phyloP scores from a whole-genome alignment of 2,113 vertebrate genomes.

The Apodemus sylvaticus region DNA sequence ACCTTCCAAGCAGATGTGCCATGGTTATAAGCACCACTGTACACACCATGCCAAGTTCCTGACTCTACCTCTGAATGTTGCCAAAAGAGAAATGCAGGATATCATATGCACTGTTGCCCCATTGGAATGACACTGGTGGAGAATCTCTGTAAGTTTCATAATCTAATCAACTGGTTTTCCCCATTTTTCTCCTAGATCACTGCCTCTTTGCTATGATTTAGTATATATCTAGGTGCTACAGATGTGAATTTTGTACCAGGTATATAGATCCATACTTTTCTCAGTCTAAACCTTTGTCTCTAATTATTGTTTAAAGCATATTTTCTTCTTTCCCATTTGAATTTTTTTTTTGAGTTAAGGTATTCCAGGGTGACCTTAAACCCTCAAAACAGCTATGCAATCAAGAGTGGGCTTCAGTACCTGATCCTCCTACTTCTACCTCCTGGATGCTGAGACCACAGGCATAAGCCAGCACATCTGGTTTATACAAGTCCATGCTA shows the following conservation, averaged over 20 bases:
- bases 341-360: neutral
- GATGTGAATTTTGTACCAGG: neutral
- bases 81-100: neutral
- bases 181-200: neutral
- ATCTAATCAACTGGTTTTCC: neutral
- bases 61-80: neutral
- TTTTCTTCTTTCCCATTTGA: neutral
- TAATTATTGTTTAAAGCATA: neutral
- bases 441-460: neutral
- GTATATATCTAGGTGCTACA: neutral
- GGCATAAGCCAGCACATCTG: neutral
- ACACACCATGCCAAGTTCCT: too few relatives aligned
- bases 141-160: neutral
- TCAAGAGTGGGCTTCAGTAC: neutral
- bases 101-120: neutral
- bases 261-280: neutral
- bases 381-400: neutral
- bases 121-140: neutral
- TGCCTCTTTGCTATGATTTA: neutral
- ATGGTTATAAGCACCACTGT: neutral
- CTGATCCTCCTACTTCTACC: neutral
- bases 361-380: neutral
- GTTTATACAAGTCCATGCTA: neutral
- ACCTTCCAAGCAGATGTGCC: neutral
- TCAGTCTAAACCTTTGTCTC: neutral